Evolutionary conservation across 2,888 invertebrate species (phyloP), one percentile per base, ranked within the genome.

Genomic region (Pegoplata infirma): DNA sequence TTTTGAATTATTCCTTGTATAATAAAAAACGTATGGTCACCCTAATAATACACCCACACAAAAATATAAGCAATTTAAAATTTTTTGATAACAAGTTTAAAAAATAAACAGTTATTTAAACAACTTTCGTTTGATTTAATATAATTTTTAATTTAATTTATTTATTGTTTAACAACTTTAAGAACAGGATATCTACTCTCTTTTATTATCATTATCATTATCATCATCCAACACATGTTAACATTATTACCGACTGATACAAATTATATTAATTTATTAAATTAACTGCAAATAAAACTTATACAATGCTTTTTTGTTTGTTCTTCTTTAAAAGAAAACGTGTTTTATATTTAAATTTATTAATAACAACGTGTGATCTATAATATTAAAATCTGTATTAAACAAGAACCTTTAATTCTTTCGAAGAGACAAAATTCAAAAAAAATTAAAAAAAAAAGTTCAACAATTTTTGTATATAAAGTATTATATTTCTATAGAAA

Each of bases 221-320:
- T n/a, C n/a, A n/a, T n/a, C n/a, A n/a, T n/a, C n/a, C 36, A n/a
- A 36, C 36, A 36, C 36, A 36, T n/a, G 1, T 32, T 32, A 10
- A 1, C 10, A 10, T 32, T 1, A 5, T 40, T 40, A 40, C n/a
- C n/a, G 47, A 49, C 25, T 46, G 49, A 58, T 59, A 59, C 40
- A 25, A 59, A 53, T 53, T 63, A 21, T 46, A 53, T 64, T 58
- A 66, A 61, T 55, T 66, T 21, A 44, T 63, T 53, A 63, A 66
- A 73, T 58, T 64, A 66, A 76, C 67, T 72, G 63, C 59, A 72
- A 55, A 58, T 17, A 28, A 40, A 36, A 51, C 16, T 32, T 19
- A 16, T 64, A 12, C 36, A 21, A n/a, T 66, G 14, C 16, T 55
- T 55, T 21, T 12, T 61, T 46, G n/a, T 25, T 40, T 16, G 14